Evolutionary conservation across 1,140 invertebrate genomes (phyloP), one percentile per base, ranked within the genome.

Genomic region (Cotesia glomerata): DNA sequence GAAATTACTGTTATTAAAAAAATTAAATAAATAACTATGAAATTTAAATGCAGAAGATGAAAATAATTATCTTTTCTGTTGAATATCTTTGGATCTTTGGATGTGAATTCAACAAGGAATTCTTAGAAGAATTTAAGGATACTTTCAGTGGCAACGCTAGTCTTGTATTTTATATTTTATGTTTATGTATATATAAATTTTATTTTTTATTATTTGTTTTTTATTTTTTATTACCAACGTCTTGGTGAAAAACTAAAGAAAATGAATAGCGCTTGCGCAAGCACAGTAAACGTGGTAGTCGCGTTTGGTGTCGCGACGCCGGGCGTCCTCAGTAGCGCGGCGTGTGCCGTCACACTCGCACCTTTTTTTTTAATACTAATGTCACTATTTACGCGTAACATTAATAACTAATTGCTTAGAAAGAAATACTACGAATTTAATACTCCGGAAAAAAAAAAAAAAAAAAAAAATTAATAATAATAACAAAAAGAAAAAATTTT

Each of bases 291-390:
- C 72, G 72, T 74, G 76, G 68, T 74, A 58, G 67, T 64, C 77
- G 66, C 51, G 70, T 77, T 76, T 78, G 65, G 75, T 80, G 77
- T 79, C 77, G 76, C 82, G 80, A 81, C 78, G 77, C 77, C 79
- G 76, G 80, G 78, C 82, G 79, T 81, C 83, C 78, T 80, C 83
- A 87, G 85, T 86, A 83, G 82, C 85, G 84, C 85, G 84, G 83
- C 85, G 85, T 85, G 85, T 85, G 85, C 82, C 85, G 80, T 83
- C 78, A 82, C 45, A 83, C 80, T 80, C 85, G 85, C 85, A 87
- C 80, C 83, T 81, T 76, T 75, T 75, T 78, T 76, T 32, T 69
- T 45, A 69, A 39, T 32, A 45, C 32, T 59, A n/a, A 36, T 9
- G 5, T 54, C 26, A 45, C 39, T 9, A 45, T 11, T 56, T 7